Evolutionary conservation across 2,797 vertebrate genomes (phyloP).

Genomic region (Centroberyx gerrardi): DNA sequence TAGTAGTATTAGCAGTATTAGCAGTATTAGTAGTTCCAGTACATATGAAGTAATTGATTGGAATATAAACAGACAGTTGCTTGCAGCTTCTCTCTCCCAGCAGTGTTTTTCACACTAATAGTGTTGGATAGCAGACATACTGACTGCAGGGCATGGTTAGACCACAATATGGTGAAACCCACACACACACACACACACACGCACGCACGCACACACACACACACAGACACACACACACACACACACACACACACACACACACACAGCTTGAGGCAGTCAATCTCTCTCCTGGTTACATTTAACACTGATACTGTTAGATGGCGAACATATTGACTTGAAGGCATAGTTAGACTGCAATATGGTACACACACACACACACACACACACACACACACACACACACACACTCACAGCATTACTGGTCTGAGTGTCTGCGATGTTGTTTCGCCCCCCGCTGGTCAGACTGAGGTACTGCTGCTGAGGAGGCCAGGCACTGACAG

Average conservation of each 20-base stretch:
- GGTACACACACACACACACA: background rate
- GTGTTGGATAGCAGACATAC: too few species aligned
- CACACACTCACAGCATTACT: background rate
- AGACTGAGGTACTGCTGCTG: conserved; percentile 11
- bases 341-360: background rate
- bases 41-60: background rate
- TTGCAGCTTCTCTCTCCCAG: background rate
- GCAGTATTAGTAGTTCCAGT: too few species aligned
- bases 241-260: conserved; percentile 3
- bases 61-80: conserved; percentile 5
- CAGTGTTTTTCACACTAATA: background rate
- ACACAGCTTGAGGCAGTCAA: background rate
- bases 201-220: too few species aligned
- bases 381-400: background rate
- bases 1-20: too few species aligned
- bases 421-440: background rate
- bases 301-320: conserved; percentile 54
- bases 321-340: conserved; percentile 42
- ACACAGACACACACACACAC: background rate
- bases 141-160: too few species aligned
- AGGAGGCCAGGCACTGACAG: conserved; percentile 18
- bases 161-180: too few species aligned
- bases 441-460: conserved; percentile 42
- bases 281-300: background rate
- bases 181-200: too few species aligned